phyloP scores from a whole-genome alignment of 2,797 vertebrate genomes.

The Sebastes trivittatus region DNA sequence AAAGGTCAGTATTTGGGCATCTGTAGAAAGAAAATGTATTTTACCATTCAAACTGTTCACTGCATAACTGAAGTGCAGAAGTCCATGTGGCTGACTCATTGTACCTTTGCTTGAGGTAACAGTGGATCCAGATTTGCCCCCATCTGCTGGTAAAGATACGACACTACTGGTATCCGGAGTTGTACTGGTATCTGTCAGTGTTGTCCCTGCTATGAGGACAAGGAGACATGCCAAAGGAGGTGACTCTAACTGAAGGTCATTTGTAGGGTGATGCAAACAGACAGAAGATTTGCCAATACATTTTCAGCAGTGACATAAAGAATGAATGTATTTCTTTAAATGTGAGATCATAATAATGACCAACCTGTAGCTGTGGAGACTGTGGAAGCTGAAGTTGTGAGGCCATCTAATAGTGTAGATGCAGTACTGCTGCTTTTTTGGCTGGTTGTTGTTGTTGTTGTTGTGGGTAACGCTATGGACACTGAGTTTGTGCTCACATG shows the following conservation, averaged over 20 bases:
- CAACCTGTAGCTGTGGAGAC: constrained; percentile 18
- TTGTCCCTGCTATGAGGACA: neutral
- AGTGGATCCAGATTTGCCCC: neutral
- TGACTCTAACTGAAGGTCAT: neutral
- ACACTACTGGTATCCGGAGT: neutral
- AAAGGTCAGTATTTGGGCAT: neutral
- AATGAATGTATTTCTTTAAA: neutral
- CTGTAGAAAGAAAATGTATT: constrained; percentile 9
- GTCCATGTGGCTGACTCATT: neutral
- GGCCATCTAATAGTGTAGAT: neutral
- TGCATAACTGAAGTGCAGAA: neutral
- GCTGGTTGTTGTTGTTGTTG: neutral
- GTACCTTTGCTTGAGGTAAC: constrained; percentile 1
- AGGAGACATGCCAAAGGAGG: neutral
- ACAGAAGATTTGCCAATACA: neutral
- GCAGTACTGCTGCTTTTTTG: neutral
- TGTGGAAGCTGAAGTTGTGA: neutral
- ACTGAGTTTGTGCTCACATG: neutral
- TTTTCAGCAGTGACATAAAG: neutral
- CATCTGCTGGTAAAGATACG: constrained; percentile 26
- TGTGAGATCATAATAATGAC: neutral
- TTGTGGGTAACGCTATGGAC: neutral
- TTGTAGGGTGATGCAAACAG: neutral
- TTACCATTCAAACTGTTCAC: neutral
- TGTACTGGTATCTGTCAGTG: neutral